Base-by-base conservation (phyloP, 2,797 vertebrate genomes). In the Anisognathus igniventris region DNA sequence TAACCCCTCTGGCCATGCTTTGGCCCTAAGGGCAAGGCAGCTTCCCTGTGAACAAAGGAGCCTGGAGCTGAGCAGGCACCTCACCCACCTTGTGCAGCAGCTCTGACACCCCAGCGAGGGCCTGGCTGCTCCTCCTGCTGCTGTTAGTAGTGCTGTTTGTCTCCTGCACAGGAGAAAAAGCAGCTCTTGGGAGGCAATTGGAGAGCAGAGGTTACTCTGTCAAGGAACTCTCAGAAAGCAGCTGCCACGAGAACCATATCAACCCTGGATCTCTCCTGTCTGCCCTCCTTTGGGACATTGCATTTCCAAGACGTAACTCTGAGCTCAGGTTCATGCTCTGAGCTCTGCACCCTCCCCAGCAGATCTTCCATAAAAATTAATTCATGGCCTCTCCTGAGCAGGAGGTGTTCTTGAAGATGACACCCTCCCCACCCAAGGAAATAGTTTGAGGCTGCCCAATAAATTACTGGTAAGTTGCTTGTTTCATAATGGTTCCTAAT, bases 401-500 rank as follows among this genome's bases (percentile, higher is more conserved):
- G 72, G 61, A 91, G 72, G 40, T 88, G 65, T 70, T 57, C 83
- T 42, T 31, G 33, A 82, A 61, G 77, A 39, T 61, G 64, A 80
- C 54, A 54, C 25, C 17, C 44, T 51, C 45, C 20, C 28, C 42
- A 60, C n/a, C 40, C 35, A 54, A 84, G 64, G 62, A 91, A 92
- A 74, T 7, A 77, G 47, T 88, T 65, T 15, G 68, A 88, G 62
- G 58, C 70, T 77, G 73, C 28, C 65, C 10, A 11, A 78, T 87
- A 91, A 85, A 95, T 93, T 80, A 86, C 85, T 78, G 47, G 76
- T 56, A 7, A 79, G 51, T 76, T 3, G 8, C 45, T 77, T 85
- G 86, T 88, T 95, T 93, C 93, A 68, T 88, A 91, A 68, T 70
- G 57, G 50, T n/a, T 92, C 67, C 92, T 96, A 91, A 95, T 90